Conservation (phyloP, 2,888 invertebrate genomes). For the Clistopyga incitator region DNA sequence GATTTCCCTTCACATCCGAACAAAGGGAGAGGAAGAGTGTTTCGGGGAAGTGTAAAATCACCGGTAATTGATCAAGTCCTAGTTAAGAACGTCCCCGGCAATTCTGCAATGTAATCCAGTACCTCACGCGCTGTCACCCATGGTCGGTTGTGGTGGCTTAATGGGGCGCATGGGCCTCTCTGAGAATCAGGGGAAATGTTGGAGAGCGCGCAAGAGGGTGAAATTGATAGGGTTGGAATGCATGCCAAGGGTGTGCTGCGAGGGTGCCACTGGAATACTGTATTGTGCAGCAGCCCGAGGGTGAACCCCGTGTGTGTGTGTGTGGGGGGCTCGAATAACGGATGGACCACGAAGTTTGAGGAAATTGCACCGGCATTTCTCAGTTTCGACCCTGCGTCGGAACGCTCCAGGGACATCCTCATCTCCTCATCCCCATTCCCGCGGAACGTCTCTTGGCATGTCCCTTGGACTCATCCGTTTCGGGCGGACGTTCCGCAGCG, state of each 20-base stretch:
- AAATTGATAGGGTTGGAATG: slow-evolving; percentile 59
- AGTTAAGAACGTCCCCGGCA: neutral
- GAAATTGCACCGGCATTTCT: slow-evolving; percentile 77
- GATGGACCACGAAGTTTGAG: slow-evolving; percentile 71
- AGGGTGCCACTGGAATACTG: slow-evolving; percentile 29
- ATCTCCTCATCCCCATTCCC: slow-evolving; percentile 31
- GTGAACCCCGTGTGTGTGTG: slow-evolving; percentile 67
- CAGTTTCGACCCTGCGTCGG: slow-evolving; percentile 52
- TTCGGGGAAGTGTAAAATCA: neutral
- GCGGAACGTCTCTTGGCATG: slow-evolving; percentile 15
- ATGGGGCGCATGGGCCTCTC: slow-evolving; percentile 1
- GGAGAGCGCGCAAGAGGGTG: neutral
- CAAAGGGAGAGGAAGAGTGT: slow-evolving; percentile 14
- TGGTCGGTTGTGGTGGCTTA: slow-evolving; percentile 2
- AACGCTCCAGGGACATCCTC: slow-evolving; percentile 35
- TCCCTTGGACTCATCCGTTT: neutral
- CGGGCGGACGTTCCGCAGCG: neutral
- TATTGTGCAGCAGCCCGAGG: slow-evolving; percentile 48
- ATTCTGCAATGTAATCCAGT: neutral
- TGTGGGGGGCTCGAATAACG: slow-evolving; percentile 73
- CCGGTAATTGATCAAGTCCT: slow-evolving; percentile 8
- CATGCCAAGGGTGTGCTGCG: slow-evolving; percentile 34
- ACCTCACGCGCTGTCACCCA: neutral
- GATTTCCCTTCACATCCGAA: slow-evolving; percentile 7
- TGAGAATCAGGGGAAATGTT: slow-evolving; percentile 11